Evolutionary conservation across 2,113 vertebrate species (phyloP).

Genomic region (Cricetomys ansorgei): DNA sequence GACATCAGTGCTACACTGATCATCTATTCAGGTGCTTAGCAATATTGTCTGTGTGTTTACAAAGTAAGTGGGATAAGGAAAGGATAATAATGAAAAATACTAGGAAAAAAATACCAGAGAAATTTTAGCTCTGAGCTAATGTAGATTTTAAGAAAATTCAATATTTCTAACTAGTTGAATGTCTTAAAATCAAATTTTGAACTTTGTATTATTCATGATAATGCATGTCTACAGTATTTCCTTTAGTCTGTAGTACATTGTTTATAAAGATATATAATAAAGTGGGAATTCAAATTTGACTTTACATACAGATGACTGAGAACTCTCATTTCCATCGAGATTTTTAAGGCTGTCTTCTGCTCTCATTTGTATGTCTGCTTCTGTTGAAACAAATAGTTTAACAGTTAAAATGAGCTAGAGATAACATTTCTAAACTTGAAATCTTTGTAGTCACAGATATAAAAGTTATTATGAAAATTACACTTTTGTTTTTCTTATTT

Average conservation of each 20-base stretch:
- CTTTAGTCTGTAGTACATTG: background rate
- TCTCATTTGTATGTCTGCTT: background rate
- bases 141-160: background rate
- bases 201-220: background rate
- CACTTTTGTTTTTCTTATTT: background rate
- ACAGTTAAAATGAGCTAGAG: background rate
- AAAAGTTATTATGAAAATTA: background rate
- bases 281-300: background rate
- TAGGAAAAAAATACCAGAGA: background rate
- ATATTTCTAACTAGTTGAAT: background rate
- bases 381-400: background rate
- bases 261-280: background rate
- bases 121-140: background rate
- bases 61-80: background rate
- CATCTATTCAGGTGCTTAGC: background rate
- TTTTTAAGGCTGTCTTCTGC: background rate
- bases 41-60: background rate
- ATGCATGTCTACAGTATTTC: background rate
- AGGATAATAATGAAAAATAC: background rate
- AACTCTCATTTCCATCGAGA: background rate
- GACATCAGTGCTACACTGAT: background rate
- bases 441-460: background rate
- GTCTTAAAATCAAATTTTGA: background rate
- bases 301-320: background rate
- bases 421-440: background rate